A percentile compares a stretch with the other conserved stretches of the same genome.
These are phyloP conservation scores for Cichladusa arquata DNA, from an alignment of 2,113 vertebrate genomes.

Conservation along the genomic window DNA sequence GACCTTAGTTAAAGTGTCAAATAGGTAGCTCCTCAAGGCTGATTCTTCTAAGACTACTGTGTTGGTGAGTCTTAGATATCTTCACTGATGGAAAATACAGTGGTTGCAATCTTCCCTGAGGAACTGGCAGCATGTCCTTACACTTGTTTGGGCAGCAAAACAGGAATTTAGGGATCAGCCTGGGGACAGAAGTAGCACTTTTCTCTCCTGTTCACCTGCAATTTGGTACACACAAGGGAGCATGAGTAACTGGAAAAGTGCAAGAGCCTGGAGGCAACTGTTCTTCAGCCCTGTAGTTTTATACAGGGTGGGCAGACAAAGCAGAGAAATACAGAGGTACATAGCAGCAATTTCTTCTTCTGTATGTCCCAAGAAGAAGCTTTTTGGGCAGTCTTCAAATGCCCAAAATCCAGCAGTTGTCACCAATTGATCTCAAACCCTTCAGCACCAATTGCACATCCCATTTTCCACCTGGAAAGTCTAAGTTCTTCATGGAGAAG, in stretches of 20 bases:
- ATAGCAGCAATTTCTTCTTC: not conserved
- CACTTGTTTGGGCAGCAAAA: not conserved
- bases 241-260: accelerated
- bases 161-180: not conserved
- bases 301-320: not conserved
- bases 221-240: not conserved
- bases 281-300: not conserved
- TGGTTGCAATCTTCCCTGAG: not conserved
- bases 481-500: not conserved
- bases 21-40: not conserved
- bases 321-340: not conserved
- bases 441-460: not conserved
- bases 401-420: not conserved
- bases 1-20: not conserved
- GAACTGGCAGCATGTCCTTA: not conserved
- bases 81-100: not conserved
- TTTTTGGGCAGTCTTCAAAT: not conserved
- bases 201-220: not conserved
- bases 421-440: not conserved
- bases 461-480: not conserved
- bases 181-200: not conserved
- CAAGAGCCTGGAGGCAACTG: not conserved
- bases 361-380: not conserved
- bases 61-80: not conserved
- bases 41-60: not conserved